Evolutionary conservation across 2,113 vertebrate genomes (phyloP), one percentile per base, ranked within the genome.

Genomic region (Nannospalax galili): DNA sequence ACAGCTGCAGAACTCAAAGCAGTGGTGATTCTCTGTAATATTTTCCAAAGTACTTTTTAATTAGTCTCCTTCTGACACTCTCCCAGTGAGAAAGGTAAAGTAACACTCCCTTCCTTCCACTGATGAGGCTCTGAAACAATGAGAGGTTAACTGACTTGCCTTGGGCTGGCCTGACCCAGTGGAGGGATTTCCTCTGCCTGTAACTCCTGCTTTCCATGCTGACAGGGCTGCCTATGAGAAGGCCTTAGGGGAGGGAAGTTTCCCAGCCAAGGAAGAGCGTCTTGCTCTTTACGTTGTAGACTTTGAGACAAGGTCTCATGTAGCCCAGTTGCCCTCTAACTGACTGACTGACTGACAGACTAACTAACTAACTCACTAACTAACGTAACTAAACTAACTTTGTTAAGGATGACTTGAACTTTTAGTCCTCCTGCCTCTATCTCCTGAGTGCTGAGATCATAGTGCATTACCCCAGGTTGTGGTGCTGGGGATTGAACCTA

Each of bases 51-150:
- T 79, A 62, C 42, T 37, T 73, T 74, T 81, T 60, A 79, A 84
- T 60, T 74, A 84, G 65, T 72, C 91, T 96, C 75, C 67, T 91
- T 69, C 32, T 67, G 84, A 62, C 40, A 20, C 69, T n/a, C 19
- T 90, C 35, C 45, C 73, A 42, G 52, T 28, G 80, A 95, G 84
- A 69, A 69, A 85, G 73, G 70, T 62, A 88, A 95, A 84, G 74
- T 40, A 56, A 67, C 82, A 8, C 56, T 67, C 42, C 22, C 77
- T 32, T 75, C 69, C n/a, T 91, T 30, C 7, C n/a, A 8, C 16
- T 11, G 42, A 40, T 11, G 87, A 75, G 30, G 58, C 8, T 4
- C 35, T 28, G 30, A 78, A 72, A 79, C 70, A 35, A 15, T 30
- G 40, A 84, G 93, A 87, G 87, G 88, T 56, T 74, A 87, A 73